Evolutionary conservation across 2,797 vertebrate species (phyloP), one percentile per base, ranked within the genome.

Genomic region (Myotis pilosus): DNA sequence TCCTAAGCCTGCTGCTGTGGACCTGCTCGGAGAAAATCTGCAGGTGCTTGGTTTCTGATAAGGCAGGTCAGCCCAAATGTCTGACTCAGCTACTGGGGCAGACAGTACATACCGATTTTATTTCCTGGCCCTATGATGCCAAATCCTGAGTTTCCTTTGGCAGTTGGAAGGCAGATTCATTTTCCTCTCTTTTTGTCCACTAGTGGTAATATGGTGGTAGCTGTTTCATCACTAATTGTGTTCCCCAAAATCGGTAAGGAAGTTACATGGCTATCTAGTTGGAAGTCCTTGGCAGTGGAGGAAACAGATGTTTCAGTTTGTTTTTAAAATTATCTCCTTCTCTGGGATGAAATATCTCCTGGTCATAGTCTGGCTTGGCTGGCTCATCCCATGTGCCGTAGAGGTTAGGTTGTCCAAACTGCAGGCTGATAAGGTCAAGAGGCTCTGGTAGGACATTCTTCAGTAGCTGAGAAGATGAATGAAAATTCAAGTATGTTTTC

Each of bases 401-500:
- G 33, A 95, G 92, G 92, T 44, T 3, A 71, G 20, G 25, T 68
- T 86, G 89, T 97, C 11, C 4, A 0, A 0, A 72, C 87, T 95
- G 91, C 87, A 0, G 47, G 95, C 74, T 62, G n/a, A 91, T 53
- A 49, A 95, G 66, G 96, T 97, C 95, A 97, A 93, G 95, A 96
- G 96, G 97, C 94, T 97, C 96, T 72, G 88, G 95, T 5, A 87
- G 97, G 96, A 97, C 96, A 96, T 97, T 98, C 97, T 96, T 97
- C 23, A 78, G 96, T 97, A 98, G 97, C 92, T 80, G 71, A 97
- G 95, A 98, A 98, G 97, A 96, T 87, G 95, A 97, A 55, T 94
- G 96, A 96, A 96, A 97, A 98, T 98, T 98, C 98, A 98, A 98
- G 98, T 98, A 98, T 98, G 97, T 96, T 98, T 97, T 95, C 96